These are phyloP conservation scores for Lasioglossum malachurum DNA, from an alignment of 2,888 invertebrate genomes.

Conservation along the genomic window DNA sequence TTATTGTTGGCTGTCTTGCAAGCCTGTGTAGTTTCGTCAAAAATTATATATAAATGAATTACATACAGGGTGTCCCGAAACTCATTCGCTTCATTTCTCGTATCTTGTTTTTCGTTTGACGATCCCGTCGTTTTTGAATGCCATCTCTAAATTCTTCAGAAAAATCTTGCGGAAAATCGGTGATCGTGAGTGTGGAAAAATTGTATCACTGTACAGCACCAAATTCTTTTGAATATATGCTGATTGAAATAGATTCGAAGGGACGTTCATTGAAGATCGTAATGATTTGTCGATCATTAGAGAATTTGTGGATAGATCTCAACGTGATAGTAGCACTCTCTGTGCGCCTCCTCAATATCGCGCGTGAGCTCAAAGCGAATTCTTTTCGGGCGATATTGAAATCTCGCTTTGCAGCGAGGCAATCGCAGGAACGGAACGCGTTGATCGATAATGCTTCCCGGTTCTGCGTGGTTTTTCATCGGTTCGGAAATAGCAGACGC, in stretches of 20 bases:
- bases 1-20: neutral
- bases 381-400: slow-evolving; percentile 58
- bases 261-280: neutral
- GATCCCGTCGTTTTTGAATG: too few species aligned
- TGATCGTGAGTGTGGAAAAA: too few species aligned
- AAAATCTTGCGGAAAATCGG: too few species aligned
- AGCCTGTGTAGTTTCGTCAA: neutral
- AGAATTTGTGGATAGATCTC: neutral
- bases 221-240: neutral
- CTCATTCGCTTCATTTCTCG: too few species aligned
- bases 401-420: slow-evolving; percentile 30
- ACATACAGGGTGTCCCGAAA: too few species aligned
- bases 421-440: slow-evolving; percentile 30
- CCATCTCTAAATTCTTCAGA: too few species aligned
- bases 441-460: slow-evolving; percentile 43
- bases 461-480: slow-evolving; percentile 26
- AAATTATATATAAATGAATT: too few species aligned
- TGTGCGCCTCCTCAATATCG: neutral
- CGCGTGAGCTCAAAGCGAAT: slow-evolving; percentile 39
- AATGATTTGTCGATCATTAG: neutral
- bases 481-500: slow-evolving; percentile 19
- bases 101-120: too few species aligned
- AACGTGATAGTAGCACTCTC: slow-evolving; percentile 18
- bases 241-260: neutral
- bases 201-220: too few species aligned